These are phyloP conservation scores for Pheucticus melanocephalus DNA, from an alignment of 2,113 vertebrate species.

Conservation along the genomic window DNA sequence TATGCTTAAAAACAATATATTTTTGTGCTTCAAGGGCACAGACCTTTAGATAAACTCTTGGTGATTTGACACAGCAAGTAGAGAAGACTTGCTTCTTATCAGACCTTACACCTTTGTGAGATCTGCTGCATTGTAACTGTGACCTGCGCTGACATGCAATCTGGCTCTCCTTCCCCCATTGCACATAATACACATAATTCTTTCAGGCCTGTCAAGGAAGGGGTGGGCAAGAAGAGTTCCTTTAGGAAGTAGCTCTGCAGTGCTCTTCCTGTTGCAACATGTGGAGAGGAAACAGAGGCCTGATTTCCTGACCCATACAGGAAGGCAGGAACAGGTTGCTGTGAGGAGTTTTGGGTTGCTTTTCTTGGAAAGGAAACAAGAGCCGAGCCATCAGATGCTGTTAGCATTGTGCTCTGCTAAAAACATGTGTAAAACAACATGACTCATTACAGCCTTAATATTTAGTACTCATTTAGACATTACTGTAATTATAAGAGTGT, in stretches of 20 bases:
- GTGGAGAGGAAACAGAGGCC: constrained; percentile 78
- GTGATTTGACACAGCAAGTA: constrained; percentile 63
- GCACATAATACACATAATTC: constrained; percentile 77
- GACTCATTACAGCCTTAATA: constrained; percentile 1
- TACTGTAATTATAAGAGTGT: constrained; percentile 17
- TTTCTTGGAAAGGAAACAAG: constrained; percentile 78
- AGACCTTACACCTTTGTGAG: constrained; percentile 69
- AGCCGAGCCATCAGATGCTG: constrained; percentile 60
- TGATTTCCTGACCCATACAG: constrained; percentile 76
- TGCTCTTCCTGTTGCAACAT: constrained; percentile 75
- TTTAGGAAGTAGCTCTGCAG: constrained; percentile 79
- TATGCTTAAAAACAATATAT: constrained; percentile 63
- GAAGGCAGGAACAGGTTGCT: constrained; percentile 80
- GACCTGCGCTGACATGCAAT: constrained; percentile 65
- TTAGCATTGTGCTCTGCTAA: constrained; percentile 43
- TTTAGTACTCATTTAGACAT: constrained; percentile 10
- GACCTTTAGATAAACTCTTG: constrained; percentile 68
- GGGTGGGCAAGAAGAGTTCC: constrained; percentile 75
- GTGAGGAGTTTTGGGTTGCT: constrained; percentile 63
- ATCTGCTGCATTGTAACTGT: constrained; percentile 65
- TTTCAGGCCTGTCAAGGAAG: constrained; percentile 77
- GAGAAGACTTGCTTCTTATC: constrained; percentile 72
- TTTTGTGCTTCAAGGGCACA: constrained; percentile 60
- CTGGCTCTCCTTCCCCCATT: constrained; percentile 70
- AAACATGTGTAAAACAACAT: constrained; percentile 45